Percentiles rank a stretch among this genome's conserved stretches.
Evolutionary conservation across 2,797 vertebrate species (phyloP).

Genomic region (Synanceia verrucosa): DNA sequence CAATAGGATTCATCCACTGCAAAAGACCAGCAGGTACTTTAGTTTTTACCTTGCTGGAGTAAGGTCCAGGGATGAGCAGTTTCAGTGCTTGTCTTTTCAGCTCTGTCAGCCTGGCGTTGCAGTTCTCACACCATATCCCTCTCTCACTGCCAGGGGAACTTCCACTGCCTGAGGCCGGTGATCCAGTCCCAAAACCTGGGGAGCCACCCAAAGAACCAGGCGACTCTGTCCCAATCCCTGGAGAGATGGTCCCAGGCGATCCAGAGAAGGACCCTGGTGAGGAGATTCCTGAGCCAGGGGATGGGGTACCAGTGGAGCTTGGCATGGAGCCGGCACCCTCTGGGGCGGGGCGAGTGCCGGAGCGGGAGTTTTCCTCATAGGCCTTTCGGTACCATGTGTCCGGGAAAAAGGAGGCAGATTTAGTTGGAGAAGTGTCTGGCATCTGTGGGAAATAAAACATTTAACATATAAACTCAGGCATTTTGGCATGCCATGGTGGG

Average conservation of each 20-base stretch:
- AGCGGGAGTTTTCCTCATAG: slow-evolving; percentile 89
- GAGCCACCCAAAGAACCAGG: slow-evolving; percentile 94
- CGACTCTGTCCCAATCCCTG: slow-evolving; percentile 93
- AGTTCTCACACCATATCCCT: slow-evolving; percentile 96
- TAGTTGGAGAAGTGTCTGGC: slow-evolving; percentile 91
- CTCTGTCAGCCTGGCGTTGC: slow-evolving; percentile 92
- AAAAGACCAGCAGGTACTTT: neutral
- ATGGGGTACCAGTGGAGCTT: slow-evolving; percentile 94
- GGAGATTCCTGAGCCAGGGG: slow-evolving; percentile 94
- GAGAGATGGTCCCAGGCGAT: slow-evolving; percentile 92
- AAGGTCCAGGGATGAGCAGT: slow-evolving; percentile 92
- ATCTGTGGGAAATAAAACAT: slow-evolving; percentile 75
- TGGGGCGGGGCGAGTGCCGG: slow-evolving; percentile 87
- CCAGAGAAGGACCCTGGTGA: slow-evolving; percentile 94
- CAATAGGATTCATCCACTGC: neutral
- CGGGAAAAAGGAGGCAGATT: slow-evolving; percentile 90
- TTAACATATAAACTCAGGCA: neutral
- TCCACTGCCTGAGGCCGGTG: slow-evolving; percentile 93
- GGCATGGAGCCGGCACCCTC: slow-evolving; percentile 95
- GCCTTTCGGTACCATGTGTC: slow-evolving; percentile 96
- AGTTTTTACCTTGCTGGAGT: slow-evolving; percentile 90
- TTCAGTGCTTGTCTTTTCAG: slow-evolving; percentile 95
- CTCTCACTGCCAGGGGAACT: slow-evolving; percentile 96
- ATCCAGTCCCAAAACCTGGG: slow-evolving; percentile 95
- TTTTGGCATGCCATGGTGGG: neutral